phyloP scores from a whole-genome alignment of 2,113 vertebrate species.

The Coreoperca whiteheadi region DNA sequence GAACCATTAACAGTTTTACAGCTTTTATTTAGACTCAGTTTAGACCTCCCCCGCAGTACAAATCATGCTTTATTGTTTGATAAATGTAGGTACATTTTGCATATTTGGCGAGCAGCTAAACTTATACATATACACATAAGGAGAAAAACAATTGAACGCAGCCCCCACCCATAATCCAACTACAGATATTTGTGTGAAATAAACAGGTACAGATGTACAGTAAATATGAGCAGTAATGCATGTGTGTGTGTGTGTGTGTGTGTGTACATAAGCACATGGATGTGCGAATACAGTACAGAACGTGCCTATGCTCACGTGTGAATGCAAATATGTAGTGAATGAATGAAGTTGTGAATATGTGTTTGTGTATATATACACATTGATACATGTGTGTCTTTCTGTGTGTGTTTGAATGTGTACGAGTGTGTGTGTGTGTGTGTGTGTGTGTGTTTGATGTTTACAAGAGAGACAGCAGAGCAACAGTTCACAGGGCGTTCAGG shows the following conservation, averaged over 20 bases:
- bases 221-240: neutral
- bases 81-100: neutral
- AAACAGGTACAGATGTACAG: neutral
- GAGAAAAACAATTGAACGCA: neutral
- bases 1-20: neutral
- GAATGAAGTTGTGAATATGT: neutral
- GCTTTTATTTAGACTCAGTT: neutral
- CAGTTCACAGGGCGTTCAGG: slow-evolving; percentile 65
- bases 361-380: slow-evolving; percentile 3
- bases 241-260: neutral
- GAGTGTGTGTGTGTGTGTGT: slow-evolving; percentile 5
- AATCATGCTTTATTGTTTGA: neutral
- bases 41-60: neutral
- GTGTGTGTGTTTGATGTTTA: slow-evolving; percentile 59
- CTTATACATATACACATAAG: neutral
- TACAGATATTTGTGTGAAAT: neutral
- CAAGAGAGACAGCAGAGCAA: slow-evolving; percentile 47
- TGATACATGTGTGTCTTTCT: neutral
- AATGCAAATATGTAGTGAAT: neutral
- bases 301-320: neutral
- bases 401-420: neutral
- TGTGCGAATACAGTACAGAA: neutral
- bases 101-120: neutral
- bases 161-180: neutral
- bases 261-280: neutral